Evolutionary conservation across 2,113 vertebrate genomes (phyloP), one percentile per base, ranked within the genome.

Genomic region (Oryzias woworae): DNA sequence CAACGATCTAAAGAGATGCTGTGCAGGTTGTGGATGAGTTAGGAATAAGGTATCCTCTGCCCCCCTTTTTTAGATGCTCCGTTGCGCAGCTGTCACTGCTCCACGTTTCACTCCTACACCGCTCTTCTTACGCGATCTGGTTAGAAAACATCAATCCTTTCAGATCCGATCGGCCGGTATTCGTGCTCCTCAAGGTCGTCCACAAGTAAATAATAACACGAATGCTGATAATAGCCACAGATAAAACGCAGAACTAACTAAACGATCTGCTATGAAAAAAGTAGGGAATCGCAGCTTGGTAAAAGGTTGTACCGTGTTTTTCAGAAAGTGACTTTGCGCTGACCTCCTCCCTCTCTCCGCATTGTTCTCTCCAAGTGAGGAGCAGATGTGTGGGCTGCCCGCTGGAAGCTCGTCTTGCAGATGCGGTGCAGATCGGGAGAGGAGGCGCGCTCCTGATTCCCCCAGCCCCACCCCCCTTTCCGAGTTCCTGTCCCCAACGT

Each of bases 241-340:
- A 31, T 23, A 24, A 18, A 20, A 28, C 2, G n/a, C 16, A 3
- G 4, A 50, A 14, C 8, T 28, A 26, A 24, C 6, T 28, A 22
- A 22, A 44, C 4, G 13, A 17, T 3, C 15, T 8, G 26, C 8
- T 13, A 5, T 16, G 3, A 13, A 3, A 46, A 62, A 50, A 62
- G 28, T 48, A 44, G 41, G 46, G 42, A 45, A 31, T 36, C 60
- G 44, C 31, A 17, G 56, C 57, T 20, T 31, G 43, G 45, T 41
- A 54, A 31, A 13, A 13, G 44, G 20, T 49, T 43, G 52, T 2
- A 7, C 41, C 24, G 20, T 55, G 5, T 18, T 51, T 61, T 63
- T 10, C 59, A 71, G 66, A 53, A 78, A 83, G 83, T 88, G 88
- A 87, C 88, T 89, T 89, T 89, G 86, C 71, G 66, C 58, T 89